phyloP scores from a whole-genome alignment of 2,113 vertebrate genomes.

The Malurus elegans region DNA sequence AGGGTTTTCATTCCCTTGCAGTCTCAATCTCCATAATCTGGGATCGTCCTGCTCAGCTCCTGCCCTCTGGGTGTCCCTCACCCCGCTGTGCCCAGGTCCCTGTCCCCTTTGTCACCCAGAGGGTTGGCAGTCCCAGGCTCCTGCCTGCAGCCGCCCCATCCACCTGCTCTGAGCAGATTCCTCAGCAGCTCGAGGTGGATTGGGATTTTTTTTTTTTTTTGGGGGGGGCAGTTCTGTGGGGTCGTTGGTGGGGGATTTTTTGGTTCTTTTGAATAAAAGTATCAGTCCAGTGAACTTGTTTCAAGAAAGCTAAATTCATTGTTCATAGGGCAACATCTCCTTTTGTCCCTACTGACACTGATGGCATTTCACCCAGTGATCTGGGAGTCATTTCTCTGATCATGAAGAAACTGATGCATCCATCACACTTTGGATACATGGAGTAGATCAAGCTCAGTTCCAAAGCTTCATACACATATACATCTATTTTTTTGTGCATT shows the following conservation, averaged over 20 bases:
- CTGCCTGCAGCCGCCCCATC: neutral
- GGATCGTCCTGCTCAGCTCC: neutral
- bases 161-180: neutral
- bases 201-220: neutral
- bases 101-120: fast-evolving
- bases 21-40: neutral
- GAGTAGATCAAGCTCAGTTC: neutral
- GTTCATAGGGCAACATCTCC: neutral
- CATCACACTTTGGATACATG: neutral
- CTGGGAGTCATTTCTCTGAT: neutral
- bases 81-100: too few species aligned
- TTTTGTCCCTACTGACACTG: neutral
- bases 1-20: neutral
- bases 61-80: too few species aligned
- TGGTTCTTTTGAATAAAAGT: neutral
- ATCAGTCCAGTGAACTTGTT: neutral
- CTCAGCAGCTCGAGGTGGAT: fast-evolving
- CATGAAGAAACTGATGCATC: neutral
- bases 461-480: neutral
- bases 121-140: neutral
- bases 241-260: neutral
- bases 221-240: neutral
- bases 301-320: neutral
- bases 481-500: neutral
- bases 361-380: neutral